Evolutionary conservation across 2,113 vertebrate species (phyloP), one percentile per base, ranked within the genome.

Genomic region (Meriones unguiculatus): DNA sequence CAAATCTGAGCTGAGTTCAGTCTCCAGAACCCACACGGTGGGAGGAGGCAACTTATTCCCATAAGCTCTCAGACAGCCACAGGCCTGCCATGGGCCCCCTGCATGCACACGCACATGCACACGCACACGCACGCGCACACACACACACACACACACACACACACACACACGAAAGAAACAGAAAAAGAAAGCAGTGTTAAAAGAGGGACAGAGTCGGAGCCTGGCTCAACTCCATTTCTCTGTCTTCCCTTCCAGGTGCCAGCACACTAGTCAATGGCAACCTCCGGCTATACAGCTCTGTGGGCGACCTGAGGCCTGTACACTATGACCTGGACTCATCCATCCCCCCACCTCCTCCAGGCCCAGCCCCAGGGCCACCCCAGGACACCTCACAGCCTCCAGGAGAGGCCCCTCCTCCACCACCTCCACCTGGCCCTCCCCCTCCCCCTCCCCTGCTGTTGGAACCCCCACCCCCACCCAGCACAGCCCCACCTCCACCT

Each of bases 291-390:
- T 99, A 98, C 97, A 98, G 98, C 97, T 99, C 99, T 1, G 98
- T 91, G 97, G 99, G 99, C 95, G 98, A 99, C 98, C 97, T 99
- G 72, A 97, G 98, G 93, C 97, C 97, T 0, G 97, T 91, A 70
- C 96, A 97, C 28, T 97, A 98, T 4, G 84, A 96, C 81, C 98
- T 99, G 20, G 99, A 99, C 46, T 98, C 98, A 7, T 98, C 99
- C 96, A 99, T 99, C 46, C 99, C 99, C 0, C 99, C 99, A 0
- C 99, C 99, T 0, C 98, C 99, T 0, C 95, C 98, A 1, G 98
- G 98, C 65, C 98, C 99, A 30, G 99, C 99, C n/a, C 98, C 98
- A 0, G 90, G 98, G 14, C 98, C 99, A 54, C 97, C 98, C 24
- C 59, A 92, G 32, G 50, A 98, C 41, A 50, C 97, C 50, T 95